Evolutionary conservation across 2,797 vertebrate genomes (phyloP), one percentile per base, ranked within the genome.

Genomic region (Mionectes olivaceus): DNA sequence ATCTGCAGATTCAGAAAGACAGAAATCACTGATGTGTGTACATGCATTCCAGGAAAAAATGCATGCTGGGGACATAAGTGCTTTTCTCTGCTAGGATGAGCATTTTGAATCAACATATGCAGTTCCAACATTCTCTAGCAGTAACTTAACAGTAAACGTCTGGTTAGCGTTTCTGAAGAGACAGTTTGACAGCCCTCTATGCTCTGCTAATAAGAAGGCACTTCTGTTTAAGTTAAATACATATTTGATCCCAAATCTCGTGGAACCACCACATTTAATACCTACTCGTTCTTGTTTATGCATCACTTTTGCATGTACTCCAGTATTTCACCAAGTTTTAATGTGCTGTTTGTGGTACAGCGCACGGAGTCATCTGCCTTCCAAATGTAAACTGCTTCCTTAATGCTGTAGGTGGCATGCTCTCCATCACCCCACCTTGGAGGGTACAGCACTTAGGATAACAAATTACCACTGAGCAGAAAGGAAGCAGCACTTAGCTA

Each of bases 121-220:
- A 78, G 65, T 89, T 95, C 67, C 73, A 87, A 11, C 59, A 47
- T 85, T 93, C 86, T 89, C 57, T 85, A 78, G 69, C 68, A 85
- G 65, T 92, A 89, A 73, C 86, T 95, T 95, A 90, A 53, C 81
- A 74, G 93, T 93, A 76, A 94, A 91, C 27, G 53, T 95, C 92
- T 96, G 94, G 89, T 95, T 93, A 91, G 30, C 87, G 55, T 93
- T 95, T 96, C 76, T 73, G 65, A 75, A 76, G 82, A 93, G 94
- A 92, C 91, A 93, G 61, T 91, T 87, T 96, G 95, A 88, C 92
- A 94, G 16, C 82, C 39, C 6, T 8, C 65, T 77, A 7, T 69
- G 61, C 47, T 69, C 65, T 92, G 79, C 89, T 94, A 87, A 86
- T 92, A 83, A 78, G 81, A 76, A 90, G 69, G 59, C 74, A 67